phyloP scores from a whole-genome alignment of 2,797 vertebrate species.

The Gymnoscopelus microlampas region DNA sequence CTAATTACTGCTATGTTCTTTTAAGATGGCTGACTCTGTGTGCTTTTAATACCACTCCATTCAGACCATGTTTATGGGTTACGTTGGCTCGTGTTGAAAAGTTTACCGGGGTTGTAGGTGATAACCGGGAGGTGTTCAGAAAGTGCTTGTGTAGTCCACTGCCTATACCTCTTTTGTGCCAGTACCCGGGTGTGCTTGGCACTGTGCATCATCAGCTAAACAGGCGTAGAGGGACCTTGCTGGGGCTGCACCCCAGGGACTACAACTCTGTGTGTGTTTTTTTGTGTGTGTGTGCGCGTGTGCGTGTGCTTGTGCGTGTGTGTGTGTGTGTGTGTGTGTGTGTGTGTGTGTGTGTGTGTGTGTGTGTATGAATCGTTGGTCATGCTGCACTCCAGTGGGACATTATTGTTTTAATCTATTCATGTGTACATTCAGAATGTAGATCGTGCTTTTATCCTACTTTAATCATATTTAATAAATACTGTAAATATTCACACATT shows the following conservation, averaged over 20 bases:
- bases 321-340: constrained; percentile 21
- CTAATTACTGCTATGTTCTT: constrained; percentile 31
- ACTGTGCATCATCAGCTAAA: constrained; percentile 55
- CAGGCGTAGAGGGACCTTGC: constrained; percentile 68
- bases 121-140: constrained; percentile 47
- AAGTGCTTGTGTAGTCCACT: constrained; percentile 53
- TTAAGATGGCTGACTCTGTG: not conserved
- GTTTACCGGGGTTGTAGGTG: constrained; percentile 34
- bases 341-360: constrained; percentile 13
- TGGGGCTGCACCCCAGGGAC: constrained; percentile 56
- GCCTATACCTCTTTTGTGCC: constrained; percentile 39
- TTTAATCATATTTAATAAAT: no score
- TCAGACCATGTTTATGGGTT: constrained; percentile 21
- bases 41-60: constrained; percentile 6
- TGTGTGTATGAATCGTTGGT: constrained; percentile 71
- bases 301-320: constrained; percentile 9
- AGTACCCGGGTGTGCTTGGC: constrained; percentile 56
- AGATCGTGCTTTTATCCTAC: no score
- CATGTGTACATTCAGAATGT: no score
- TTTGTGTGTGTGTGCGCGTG: constrained; percentile 11
- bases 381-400: constrained; percentile 59
- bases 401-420: constrained; percentile 10
- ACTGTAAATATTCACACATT: no score
- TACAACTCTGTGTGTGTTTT: constrained; percentile 27
- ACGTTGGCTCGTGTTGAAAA: constrained; percentile 30